Base-by-base conservation (phyloP, 2,888 invertebrate genomes). In the Drosophila kuntzei region DNA sequence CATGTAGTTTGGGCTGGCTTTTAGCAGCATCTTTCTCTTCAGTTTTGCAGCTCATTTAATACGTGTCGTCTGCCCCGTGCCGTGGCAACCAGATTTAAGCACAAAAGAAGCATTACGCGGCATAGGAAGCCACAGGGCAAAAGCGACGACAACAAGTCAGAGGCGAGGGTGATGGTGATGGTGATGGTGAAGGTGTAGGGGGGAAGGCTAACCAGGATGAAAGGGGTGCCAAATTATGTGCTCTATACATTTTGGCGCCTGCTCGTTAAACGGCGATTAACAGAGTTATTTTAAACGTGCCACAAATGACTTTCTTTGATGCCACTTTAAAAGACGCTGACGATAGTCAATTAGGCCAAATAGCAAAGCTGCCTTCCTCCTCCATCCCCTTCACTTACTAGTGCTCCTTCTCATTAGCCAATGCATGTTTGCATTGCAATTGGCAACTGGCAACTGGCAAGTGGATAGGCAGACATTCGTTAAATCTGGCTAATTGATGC, bases 231-330 rank as follows among this genome's bases (percentile, higher is more conserved):
- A 73, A 78, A 76, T 77, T 73, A 77, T 78, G 74, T 63, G 50
- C 74, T 68, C 46, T 64, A 55, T 64, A 64, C 43, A 76, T 64
- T 76, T 76, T 76, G 76, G 59, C 75, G 76, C 79, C 67, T 46
- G 81, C 82, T 83, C 80, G 82, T 87, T 83, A 83, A 83, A 87
- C 86, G 88, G 74, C 82, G 88, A 83, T 83, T 83, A 83, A 85
- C 72, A 34, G 80, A 57, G 76, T 76, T 76, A 79, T 78, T 79
- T 69, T 76, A 71, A 68, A 63, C 75, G 79, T 71, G 76, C 75
- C 76, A 53, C 75, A 71, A 78, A 72, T 69, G 68, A 79, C 55
- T 62, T 62, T 59, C 76, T 85, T 87, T 87, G 85, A 85, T 87
- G 79, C 74, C 69, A 76, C 79, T 79, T 76, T 79, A 79, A 67